A percentile compares a stretch with the other conserved stretches of the same genome.
phyloP scores from a whole-genome alignment of 1,140 invertebrate species.

The Hylaeus anthracinus region DNA sequence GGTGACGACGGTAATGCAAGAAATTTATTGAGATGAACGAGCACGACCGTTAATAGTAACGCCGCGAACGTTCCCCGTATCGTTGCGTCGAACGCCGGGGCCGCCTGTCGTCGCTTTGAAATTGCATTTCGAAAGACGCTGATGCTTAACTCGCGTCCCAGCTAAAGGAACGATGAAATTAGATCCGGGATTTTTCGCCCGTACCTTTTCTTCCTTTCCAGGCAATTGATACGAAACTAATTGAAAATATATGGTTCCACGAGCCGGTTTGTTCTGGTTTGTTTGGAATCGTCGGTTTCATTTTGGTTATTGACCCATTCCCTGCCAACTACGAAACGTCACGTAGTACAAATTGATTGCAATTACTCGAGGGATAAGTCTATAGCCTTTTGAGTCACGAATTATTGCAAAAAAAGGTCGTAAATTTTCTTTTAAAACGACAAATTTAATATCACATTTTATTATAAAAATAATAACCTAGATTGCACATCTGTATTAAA shows the following conservation, averaged over 20 bases:
- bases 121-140: background rate
- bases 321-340: too few species aligned
- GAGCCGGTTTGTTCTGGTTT: background rate
- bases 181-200: background rate
- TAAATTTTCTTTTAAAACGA: too few species aligned
- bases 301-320: too few species aligned
- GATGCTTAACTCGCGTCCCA: background rate
- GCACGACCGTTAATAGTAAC: conserved; percentile 11
- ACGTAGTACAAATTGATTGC: too few species aligned
- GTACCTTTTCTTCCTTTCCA: background rate
- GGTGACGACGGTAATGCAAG: conserved; percentile 50
- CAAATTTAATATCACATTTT: too few species aligned
- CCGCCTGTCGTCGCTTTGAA: background rate
- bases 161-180: background rate
- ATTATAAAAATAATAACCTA: too few species aligned
- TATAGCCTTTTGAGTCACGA: too few species aligned
- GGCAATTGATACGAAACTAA: background rate
- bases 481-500: too few species aligned
- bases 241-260: background rate
- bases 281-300: background rate
- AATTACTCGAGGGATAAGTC: too few species aligned
- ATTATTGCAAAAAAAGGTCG: too few species aligned
- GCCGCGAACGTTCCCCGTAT: conserved; percentile 8
- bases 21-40: conserved; percentile 61
- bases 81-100: background rate